Evolutionary conservation across 2,113 vertebrate genomes (phyloP), one percentile per base, ranked within the genome.

Genomic region (Tetrax tetrax): DNA sequence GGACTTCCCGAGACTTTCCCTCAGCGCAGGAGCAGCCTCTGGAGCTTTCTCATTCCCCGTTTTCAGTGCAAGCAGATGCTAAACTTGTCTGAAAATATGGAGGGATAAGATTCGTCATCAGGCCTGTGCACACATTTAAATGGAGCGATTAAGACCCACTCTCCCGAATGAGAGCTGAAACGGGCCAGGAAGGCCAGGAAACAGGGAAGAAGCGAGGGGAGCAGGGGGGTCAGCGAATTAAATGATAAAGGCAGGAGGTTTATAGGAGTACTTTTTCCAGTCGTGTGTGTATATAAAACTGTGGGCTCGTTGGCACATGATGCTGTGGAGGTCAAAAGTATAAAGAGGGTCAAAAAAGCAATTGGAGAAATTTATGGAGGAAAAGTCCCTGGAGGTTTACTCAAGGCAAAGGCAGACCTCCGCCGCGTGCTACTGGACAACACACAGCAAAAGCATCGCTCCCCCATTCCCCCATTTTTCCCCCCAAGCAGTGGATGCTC

Each of bases 331-430:
- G 95, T 96, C 96, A 94, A 91, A 95, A 91, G 77, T 93, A 94
- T 97, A 96, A 97, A 95, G 2, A 9, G 65, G 89, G 91, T 97
- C 95, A 95, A 72, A 96, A 91, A 93, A 96, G 87, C 94, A 87
- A 69, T 96, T 87, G 0, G 31, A 87, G 61, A 61, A 50, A 84
- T 96, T 96, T 94, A 96, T 96, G 87, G 89, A 96, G 89, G 89
- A 96, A 96, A 97, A 91, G 87, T 92, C 75, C 93, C 95, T 77
- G 54, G 63, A 95, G 88, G 63, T 95, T 96, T 88, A 61, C 86
- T 57, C 65, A 80, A 92, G 85, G 90, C 92, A 90, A 88, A 94
- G 71, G 54, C 83, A 95, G 89, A 80, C 50, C 50, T 95, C 57
- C 6, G 2, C 0, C 1, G 38, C 33, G 8, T 7, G 1, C 22